Base-by-base conservation (phyloP, 2,888 invertebrate species). In the Watsonalla binaria region DNA sequence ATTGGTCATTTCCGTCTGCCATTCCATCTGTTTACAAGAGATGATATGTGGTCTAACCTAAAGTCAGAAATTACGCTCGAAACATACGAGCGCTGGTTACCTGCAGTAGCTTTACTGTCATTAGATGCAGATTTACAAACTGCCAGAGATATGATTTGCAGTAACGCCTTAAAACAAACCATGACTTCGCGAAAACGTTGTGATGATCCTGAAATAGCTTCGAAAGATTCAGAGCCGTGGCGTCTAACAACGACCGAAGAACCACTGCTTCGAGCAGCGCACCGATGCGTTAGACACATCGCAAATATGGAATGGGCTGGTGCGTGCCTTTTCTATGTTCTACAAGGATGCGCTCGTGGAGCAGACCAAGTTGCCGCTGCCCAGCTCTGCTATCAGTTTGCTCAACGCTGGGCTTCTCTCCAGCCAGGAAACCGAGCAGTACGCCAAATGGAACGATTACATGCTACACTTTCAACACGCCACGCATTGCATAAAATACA, bases 271-370 rank as follows among this genome's bases (percentile, higher is more conserved):
- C 82, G 88, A 33, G 81, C 88, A 35, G 91, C 91, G 6, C 90
- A 91, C 74, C 77, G 81, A 58, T 91, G 91, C 70, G 90, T 90
- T 2, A 78, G 80, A 54, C 80, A 89, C 57, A 91, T 92, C 59
- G 85, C 90, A 8, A 91, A 92, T 62, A 88, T 91, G 86, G 91
- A 92, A 76, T 92, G 91, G 91, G 91, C 91, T 15, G 91, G 89
- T 35, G 91, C 91, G 0, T 92, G 91, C 62, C 78, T 92, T 45
- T 92, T 91, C 63, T 90, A 90, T 61, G 90, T 91, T 34, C 73
- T 90, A 2, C 91, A 91, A 76, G 91, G 91, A 6, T 89, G 89
- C 65, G 80, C 85, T n/a, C 83, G 85, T 46, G 91, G 91, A 34
- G 91, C 90, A 34, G 91, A 92, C 68, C 91, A 91, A 78, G 91